Percentiles rank a stretch among this genome's conserved stretches.
These are phyloP conservation scores for Oscheius sp. DNA, from an alignment of 1,140 invertebrate genomes.

Conservation along the genomic window DNA sequence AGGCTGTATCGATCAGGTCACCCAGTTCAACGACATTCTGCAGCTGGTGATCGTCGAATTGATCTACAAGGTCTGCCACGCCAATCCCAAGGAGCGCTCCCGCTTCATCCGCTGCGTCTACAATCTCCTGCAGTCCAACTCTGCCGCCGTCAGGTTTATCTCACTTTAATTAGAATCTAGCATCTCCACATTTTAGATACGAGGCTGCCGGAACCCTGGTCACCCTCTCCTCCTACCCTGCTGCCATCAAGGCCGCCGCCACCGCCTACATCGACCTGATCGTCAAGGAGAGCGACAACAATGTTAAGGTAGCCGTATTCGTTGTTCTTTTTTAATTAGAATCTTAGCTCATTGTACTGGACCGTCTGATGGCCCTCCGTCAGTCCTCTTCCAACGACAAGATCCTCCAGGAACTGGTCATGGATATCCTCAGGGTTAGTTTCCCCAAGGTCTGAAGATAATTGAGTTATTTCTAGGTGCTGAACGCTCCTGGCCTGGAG, in stretches of 20 bases:
- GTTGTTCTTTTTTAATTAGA: too few relatives aligned
- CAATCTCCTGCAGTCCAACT: constrained; percentile 90
- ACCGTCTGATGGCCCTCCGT: constrained; percentile 75
- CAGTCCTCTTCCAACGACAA: constrained; percentile 71
- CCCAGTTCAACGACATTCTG: constrained; percentile 89
- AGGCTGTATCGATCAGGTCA: constrained; percentile 78
- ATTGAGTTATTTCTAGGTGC: constrained; percentile 3
- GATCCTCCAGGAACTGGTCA: constrained; percentile 89
- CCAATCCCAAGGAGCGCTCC: constrained; percentile 91
- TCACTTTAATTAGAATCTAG: background rate
- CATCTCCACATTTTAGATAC: constrained; percentile 68
- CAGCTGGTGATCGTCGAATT: constrained; percentile 98
- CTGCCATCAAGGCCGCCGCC: constrained; percentile 93
- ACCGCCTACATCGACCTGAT: constrained; percentile 97
- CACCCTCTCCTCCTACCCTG: constrained; percentile 91
- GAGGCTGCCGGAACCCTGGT: constrained; percentile 99
- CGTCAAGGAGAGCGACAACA: constrained; percentile 98
- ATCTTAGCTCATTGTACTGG: constrained; percentile 90
- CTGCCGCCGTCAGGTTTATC: constrained; percentile 75
- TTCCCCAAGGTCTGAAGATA: background rate
- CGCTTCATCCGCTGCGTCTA: constrained; percentile 98
- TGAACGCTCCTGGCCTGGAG: constrained; percentile 30
- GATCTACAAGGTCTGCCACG: constrained; percentile 97
- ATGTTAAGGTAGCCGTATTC: constrained; percentile 74
- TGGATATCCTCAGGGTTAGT: constrained; percentile 82